Evolutionary conservation across 2,113 vertebrate species (phyloP), one percentile per base, ranked within the genome.

Genomic region (Cercocebus atys): DNA sequence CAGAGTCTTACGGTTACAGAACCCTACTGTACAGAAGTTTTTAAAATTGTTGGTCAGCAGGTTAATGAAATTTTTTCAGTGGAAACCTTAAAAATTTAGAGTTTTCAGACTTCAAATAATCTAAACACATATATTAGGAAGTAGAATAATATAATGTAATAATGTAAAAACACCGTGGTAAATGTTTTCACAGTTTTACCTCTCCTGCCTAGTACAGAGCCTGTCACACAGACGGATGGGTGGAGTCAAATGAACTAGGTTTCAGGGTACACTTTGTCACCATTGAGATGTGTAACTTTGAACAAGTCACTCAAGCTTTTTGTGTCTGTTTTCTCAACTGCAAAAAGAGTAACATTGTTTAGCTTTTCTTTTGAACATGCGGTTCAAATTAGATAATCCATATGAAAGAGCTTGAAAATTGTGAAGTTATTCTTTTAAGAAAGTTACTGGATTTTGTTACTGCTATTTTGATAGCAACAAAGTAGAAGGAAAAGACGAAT

Each of bases 1-100:
- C 25, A 0, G n/a, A 64, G 1, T 7, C 8, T 68, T 43, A 38
- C 52, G 9, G 0, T 25, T 6, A 4, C 4, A 12, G 6, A 18
- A 22, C 20, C 10, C 61, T 47, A 11, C 8, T 3, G 1, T 55
- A 2, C 32, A 16, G 20, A n/a, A 35, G 12, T 25, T 27, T 27
- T 64, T 18, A 1, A 43, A 45, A 84, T 16, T 7, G 8, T 9
- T 25, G 20, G 83, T 66, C n/a, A 22, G 0, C 10, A 8, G 13
- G 20, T 14, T 75, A 14, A 12, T n/a, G 76, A 47, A 76, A 17
- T 52, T 55, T 17, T 76, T 47, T 30, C 6, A 16, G 2, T 38
- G 38, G 64, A 91, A 52, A 25, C 79, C 11, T 72, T 68, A 38
- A 40, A 68, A n/a, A 4, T 30, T 57, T 5, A 30, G 35, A 16